A percentile compares a stretch with the other conserved stretches of the same genome.
Conservation (phyloP, 2,888 invertebrate genomes). For the Ephialtes manifestator region DNA sequence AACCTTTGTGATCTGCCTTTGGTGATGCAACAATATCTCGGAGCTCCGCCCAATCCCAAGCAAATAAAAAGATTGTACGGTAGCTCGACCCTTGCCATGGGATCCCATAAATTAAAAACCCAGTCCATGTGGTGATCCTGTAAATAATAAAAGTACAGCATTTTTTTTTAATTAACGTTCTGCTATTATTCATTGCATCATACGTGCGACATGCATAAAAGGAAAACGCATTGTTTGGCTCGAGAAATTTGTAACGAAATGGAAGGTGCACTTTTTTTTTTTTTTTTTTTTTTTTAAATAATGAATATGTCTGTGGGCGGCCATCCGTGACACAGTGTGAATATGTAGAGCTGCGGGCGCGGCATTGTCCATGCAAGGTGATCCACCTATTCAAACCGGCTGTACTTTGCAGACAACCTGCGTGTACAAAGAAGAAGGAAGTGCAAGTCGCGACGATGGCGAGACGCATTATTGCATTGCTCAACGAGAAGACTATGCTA, state of each 20-base stretch:
- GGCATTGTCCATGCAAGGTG: slow-evolving; percentile 76
- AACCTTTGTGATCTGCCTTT: slow-evolving; percentile 78
- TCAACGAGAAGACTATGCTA: slow-evolving; percentile 10
- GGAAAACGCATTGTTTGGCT: background rate
- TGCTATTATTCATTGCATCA: background rate
- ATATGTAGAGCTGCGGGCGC: slow-evolving; percentile 4
- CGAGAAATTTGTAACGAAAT: slow-evolving; percentile 36
- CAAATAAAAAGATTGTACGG: slow-evolving; percentile 18
- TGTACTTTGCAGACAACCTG: slow-evolving; percentile 27
- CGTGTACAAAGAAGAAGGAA: slow-evolving; percentile 50
- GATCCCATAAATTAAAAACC: background rate
- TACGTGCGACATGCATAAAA: background rate
- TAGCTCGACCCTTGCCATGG: slow-evolving; percentile 19
- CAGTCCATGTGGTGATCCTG: background rate
- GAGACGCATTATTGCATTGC: slow-evolving; percentile 7
- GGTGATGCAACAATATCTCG: slow-evolving; percentile 70
- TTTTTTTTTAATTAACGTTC: background rate
- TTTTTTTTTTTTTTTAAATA: slow-evolving; percentile 29
- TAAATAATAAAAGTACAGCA: background rate
- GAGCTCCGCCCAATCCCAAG: slow-evolving; percentile 46
- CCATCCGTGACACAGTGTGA: slow-evolving; percentile 37
- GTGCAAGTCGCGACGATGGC: slow-evolving; percentile 30
- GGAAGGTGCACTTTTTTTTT: slow-evolving; percentile 12
- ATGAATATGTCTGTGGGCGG: slow-evolving; percentile 52
- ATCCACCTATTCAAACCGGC: slow-evolving; percentile 76